A percentile compares a stretch with the other conserved stretches of the same genome.
phyloP scores from a whole-genome alignment of 2,113 vertebrate genomes.

The Empidonax alnorum region DNA sequence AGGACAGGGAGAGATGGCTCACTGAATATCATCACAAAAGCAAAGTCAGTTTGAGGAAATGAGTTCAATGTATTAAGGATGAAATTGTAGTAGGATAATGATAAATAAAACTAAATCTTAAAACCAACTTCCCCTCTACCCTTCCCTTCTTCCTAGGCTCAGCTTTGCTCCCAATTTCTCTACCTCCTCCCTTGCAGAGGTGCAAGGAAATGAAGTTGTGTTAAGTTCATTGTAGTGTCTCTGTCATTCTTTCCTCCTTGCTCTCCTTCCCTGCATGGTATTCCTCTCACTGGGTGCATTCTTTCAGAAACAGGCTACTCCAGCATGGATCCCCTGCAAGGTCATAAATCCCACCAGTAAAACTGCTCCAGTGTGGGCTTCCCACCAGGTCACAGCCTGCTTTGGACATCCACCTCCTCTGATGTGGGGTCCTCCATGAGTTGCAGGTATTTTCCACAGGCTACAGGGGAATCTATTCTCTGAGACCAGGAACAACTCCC shows the following conservation, averaged over 20 bases:
- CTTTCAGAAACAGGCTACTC: neutral
- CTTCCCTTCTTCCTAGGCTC: neutral
- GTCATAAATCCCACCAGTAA: neutral
- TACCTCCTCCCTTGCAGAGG: neutral
- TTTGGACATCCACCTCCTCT: neutral
- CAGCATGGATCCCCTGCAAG: rapidly evolving
- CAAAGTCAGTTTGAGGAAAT: neutral
- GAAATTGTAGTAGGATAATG: neutral
- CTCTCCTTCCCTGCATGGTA: rapidly evolving
- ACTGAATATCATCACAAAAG: neutral
- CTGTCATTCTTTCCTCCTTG: neutral
- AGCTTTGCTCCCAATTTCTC: neutral
- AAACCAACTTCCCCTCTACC: rapidly evolving
- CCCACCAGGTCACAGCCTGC: neutral
- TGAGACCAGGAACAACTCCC: rapidly evolving
- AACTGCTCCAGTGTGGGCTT: neutral
- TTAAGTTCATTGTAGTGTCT: neutral
- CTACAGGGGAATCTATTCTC: neutral
- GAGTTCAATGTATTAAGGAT: neutral
- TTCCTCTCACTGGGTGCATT: neutral
- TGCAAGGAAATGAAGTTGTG: rapidly evolving
- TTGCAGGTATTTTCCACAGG: rapidly evolving
- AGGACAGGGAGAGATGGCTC: neutral
- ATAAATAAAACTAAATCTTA: neutral
- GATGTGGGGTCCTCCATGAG: rapidly evolving